These are phyloP conservation scores for Turnix velox DNA, from an alignment of 2,113 vertebrate genomes.

Conservation along the genomic window DNA sequence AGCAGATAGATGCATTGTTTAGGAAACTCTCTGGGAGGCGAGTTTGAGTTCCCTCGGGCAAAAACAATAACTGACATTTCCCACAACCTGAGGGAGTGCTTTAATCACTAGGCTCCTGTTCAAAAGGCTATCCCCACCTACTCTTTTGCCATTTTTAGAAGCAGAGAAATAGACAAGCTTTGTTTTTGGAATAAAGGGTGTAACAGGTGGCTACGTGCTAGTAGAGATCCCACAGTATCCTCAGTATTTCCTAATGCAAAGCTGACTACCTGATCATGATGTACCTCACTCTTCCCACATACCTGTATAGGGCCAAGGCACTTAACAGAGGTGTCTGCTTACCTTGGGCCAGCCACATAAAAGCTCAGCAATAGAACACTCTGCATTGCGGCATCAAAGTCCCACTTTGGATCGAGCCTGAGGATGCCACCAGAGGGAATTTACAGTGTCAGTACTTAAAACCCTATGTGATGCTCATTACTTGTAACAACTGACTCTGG, in stretches of 20 bases:
- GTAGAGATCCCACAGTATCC: slow-evolving; percentile 38
- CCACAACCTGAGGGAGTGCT: slow-evolving; percentile 44
- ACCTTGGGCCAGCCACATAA: slow-evolving; percentile 59
- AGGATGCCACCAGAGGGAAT: slow-evolving; percentile 33
- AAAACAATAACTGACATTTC: slow-evolving; percentile 32
- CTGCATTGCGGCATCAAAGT: slow-evolving; percentile 60
- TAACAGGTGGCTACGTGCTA: slow-evolving; percentile 55
- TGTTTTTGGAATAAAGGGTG: slow-evolving; percentile 22
- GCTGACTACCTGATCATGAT: not conserved
- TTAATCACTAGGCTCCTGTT: slow-evolving; percentile 50
- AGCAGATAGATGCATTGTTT: not conserved
- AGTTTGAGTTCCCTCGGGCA: slow-evolving; percentile 45
- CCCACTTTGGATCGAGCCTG: slow-evolving; percentile 18
- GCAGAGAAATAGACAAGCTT: not conserved
- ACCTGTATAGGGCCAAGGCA: slow-evolving; percentile 14
- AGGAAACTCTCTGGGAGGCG: slow-evolving; percentile 50
- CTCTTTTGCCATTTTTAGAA: not conserved
- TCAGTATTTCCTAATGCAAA: slow-evolving; percentile 53
- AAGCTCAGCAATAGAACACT: slow-evolving; percentile 37
- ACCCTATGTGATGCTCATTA: slow-evolving; percentile 16
- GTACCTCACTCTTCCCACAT: slow-evolving; percentile 28
- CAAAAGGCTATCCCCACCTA: slow-evolving; percentile 49
- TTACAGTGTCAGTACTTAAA: slow-evolving; percentile 54
- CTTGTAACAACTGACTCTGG: slow-evolving; percentile 35
- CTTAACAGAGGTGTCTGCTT: slow-evolving; percentile 49